These are phyloP conservation scores for Sceloporus undulatus DNA, from an alignment of 2,113 vertebrate genomes.

Conservation along the genomic window DNA sequence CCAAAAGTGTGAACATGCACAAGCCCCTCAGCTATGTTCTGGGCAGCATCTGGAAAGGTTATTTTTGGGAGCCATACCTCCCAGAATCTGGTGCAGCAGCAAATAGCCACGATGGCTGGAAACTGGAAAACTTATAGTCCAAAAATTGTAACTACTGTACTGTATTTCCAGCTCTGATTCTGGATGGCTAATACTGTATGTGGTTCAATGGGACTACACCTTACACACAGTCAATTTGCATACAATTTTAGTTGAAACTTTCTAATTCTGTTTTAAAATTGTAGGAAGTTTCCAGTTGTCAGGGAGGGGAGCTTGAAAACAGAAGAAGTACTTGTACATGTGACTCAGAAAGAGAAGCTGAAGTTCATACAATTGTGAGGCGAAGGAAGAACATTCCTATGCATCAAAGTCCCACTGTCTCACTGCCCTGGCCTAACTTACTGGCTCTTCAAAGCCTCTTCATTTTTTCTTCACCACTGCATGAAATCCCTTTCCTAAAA, in stretches of 20 bases:
- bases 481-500: background rate
- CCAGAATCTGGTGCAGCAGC: too few species aligned
- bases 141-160: too few species aligned
- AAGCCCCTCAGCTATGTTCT: background rate
- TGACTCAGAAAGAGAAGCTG: background rate
- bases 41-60: background rate
- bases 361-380: background rate
- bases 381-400: background rate
- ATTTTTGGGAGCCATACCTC: too few species aligned
- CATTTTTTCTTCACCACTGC: background rate
- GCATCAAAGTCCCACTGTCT: background rate
- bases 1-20: background rate
- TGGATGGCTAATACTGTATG: background rate
- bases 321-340: background rate
- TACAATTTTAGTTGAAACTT: background rate
- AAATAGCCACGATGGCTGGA: too few species aligned
- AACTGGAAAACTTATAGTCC: too few species aligned
- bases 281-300: background rate
- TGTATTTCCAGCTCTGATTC: background rate
- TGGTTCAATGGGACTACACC: background rate
- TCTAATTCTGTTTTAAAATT: background rate
- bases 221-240: background rate
- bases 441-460: background rate
- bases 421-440: background rate
- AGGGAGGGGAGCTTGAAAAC: background rate